Conservation (phyloP, 2,888 invertebrate genomes). For the Loripinus fragilis region DNA sequence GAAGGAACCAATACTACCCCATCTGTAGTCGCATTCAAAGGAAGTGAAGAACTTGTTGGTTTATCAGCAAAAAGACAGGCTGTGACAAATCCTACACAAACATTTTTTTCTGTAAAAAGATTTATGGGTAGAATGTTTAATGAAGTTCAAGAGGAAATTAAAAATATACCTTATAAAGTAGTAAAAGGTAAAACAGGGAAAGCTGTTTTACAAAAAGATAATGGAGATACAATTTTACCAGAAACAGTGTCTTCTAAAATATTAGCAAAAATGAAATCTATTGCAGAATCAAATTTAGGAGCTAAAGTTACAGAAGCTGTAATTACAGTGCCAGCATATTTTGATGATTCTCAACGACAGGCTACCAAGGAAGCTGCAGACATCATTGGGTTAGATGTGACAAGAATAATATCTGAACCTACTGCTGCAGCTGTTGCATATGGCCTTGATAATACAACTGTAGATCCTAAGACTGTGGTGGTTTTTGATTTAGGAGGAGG, state of each 20-base stretch:
- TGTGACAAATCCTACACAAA: slow-evolving; percentile 98
- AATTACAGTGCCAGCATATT: background rate
- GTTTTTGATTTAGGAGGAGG: slow-evolving; percentile 1
- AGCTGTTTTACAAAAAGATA: no score
- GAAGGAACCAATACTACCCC: slow-evolving; percentile 95
- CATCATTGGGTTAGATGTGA: background rate
- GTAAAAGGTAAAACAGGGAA: no score
- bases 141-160: slow-evolving; percentile 97
- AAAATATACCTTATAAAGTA: no score
- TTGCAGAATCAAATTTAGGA: background rate
- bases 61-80: slow-evolving; percentile 99
- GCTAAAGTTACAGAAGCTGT: background rate
- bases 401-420: background rate
- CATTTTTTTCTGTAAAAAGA: slow-evolving; percentile 99
- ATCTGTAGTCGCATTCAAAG: slow-evolving; percentile 97
- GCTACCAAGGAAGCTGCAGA: background rate
- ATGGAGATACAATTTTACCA: no score
- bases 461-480: background rate
- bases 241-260: background rate
- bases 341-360: background rate
- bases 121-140: slow-evolving; percentile 97
- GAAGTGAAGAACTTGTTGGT: slow-evolving; percentile 97
- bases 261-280: background rate
- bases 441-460: background rate
- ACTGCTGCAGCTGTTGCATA: background rate